Evolutionary conservation across 2,797 vertebrate species (phyloP), one percentile per base, ranked within the genome.

Genomic region (Sandelia bainsii): DNA sequence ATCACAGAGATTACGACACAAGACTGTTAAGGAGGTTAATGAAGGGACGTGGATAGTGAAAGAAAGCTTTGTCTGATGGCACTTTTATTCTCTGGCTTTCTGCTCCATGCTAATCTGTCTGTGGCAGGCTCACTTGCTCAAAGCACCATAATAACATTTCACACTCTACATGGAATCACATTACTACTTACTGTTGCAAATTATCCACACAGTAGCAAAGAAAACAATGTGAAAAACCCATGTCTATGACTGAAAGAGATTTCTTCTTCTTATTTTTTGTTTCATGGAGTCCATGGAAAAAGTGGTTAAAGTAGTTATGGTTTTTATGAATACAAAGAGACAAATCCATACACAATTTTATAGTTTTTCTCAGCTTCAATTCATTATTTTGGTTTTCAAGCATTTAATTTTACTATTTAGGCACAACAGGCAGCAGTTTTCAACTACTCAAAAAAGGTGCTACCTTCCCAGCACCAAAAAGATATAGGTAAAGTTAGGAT

Each of bases 61-160:
- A 40, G 60, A 29, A 56, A 59, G 65, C 58, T 29, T 4, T 37
- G 39, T 60, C 51, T 80, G 56, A 78, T 65, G 64, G 48, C 44
- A 32, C 49, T 63, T 69, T 63, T 20, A 27, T 58, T 70, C 69
- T 17, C 46, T 74, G 58, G 66, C 78, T 80, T 40, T 46, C 20
- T 62, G n/a, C 62, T 75, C 51, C 27, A 50, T 44, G 49, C 52
- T 84, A 87, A 85, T 91, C 81, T 86, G 74, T 68, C 67, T 50
- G 39, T 23, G 80, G 80, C 84, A 75, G 53, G 39, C 57, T 84
- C 75, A 75, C 72, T 85, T 48, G 71, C 81, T 88, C 72, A 80
- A 77, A 84, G 68, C 70, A 14, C 72, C 73, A 53, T 85, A 90
- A 89, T 89, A 83, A 74, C 72, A 75, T 81, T 90, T 87, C 84